These are phyloP conservation scores for Pelusios castaneus DNA, from an alignment of 2,113 vertebrate species.

Conservation along the genomic window DNA sequence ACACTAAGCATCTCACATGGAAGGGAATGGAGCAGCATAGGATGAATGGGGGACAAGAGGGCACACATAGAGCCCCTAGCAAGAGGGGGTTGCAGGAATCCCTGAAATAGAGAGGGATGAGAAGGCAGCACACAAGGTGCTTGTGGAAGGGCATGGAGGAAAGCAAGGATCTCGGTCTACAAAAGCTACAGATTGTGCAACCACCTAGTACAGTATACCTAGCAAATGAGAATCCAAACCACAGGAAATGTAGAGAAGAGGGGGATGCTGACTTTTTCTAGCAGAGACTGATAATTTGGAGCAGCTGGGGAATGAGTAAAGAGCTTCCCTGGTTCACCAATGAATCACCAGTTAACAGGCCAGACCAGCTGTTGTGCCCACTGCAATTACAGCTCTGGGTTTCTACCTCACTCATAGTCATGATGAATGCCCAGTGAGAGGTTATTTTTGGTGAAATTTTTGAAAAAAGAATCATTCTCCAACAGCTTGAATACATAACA, in stretches of 20 bases:
- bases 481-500: background rate
- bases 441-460: background rate
- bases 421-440: background rate
- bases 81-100: background rate
- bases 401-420: background rate
- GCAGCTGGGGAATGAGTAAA: background rate
- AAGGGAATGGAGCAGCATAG: background rate
- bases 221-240: accelerated
- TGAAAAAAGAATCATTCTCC: background rate
- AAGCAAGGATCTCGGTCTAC: background rate
- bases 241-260: too few species aligned
- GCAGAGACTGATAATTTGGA: background rate
- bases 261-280: accelerated
- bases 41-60: background rate
- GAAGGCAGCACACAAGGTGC: background rate
- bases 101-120: background rate
- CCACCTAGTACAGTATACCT: accelerated
- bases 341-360: accelerated
- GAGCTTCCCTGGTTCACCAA: accelerated
- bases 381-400: accelerated
- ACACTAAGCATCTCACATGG: background rate
- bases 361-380: background rate
- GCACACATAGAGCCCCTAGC: background rate
- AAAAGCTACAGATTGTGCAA: background rate
- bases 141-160: background rate